Evolutionary conservation across 2,797 vertebrate genomes (phyloP).

Genomic region (Sebastes paucispinis): DNA sequence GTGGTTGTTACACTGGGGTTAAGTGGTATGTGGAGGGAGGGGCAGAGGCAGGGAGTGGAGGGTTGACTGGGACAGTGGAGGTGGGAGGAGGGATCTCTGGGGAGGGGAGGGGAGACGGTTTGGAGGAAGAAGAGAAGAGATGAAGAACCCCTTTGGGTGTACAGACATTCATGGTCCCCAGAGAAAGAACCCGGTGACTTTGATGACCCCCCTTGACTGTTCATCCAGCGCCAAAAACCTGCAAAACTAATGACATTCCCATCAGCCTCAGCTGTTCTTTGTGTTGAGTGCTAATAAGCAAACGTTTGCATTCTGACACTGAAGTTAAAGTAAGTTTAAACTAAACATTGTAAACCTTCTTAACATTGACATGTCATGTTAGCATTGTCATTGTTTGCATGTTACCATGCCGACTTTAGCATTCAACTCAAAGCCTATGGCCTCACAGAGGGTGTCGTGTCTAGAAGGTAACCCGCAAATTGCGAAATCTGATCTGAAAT

Average conservation of each 20-base stretch:
- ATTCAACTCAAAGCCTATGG: background rate
- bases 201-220: background rate
- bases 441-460: background rate
- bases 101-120: background rate
- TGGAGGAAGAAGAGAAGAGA: background rate
- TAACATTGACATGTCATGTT: background rate
- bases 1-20: conserved; percentile 48
- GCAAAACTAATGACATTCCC: background rate
- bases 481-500: no score
- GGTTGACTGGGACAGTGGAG: conserved; percentile 27
- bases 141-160: background rate
- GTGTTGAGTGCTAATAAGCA: background rate
- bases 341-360: background rate
- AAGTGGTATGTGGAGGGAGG: conserved; percentile 66
- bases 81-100: conserved; percentile 13
- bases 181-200: background rate
- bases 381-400: background rate
- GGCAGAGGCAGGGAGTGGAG: conserved; percentile 35
- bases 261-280: background rate
- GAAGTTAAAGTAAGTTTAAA: background rate
- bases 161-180: background rate
- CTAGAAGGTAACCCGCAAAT: no score
- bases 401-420: background rate
- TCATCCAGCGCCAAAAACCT: background rate
- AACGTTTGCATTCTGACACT: background rate